These are phyloP conservation scores for Tetrao urogallus DNA, from an alignment of 2,113 vertebrate species.

Conservation along the genomic window DNA sequence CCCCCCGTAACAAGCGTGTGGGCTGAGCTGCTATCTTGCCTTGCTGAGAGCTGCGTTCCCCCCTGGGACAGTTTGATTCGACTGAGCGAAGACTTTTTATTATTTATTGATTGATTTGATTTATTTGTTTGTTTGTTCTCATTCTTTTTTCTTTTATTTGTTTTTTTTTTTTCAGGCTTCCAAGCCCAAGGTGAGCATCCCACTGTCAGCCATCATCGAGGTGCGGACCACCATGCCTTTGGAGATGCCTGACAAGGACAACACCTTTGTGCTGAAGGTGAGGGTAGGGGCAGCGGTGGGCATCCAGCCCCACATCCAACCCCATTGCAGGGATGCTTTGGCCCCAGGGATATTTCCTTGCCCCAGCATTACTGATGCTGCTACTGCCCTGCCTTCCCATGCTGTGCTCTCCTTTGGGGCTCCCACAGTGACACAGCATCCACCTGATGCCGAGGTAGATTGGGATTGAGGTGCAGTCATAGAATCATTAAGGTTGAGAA, in stretches of 20 bases:
- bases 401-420: neutral
- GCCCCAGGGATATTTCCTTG: neutral
- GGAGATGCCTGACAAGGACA: conserved; percentile 99
- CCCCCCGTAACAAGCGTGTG: neutral
- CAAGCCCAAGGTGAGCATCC: conserved; percentile 94
- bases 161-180: conserved; percentile 83
- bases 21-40: neutral
- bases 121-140: neutral
- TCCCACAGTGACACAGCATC: neutral
- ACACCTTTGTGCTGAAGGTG: conserved; percentile 98
- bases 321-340: neutral
- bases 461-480: neutral
- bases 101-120: conserved; percentile 1
- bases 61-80: neutral
- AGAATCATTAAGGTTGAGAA: too few species aligned
- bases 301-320: too few species aligned
- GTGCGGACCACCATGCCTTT: conserved; percentile 98
- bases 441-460: neutral
- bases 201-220: conserved; percentile 92
- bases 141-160: neutral
- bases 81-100: neutral
- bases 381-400: neutral
- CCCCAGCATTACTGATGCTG: neutral
- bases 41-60: neutral
- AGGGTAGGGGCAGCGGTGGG: neutral